Percentiles rank a stretch among this genome's conserved stretches.
phyloP scores from a whole-genome alignment of 2,113 vertebrate genomes.

The Eidolon helvum region DNA sequence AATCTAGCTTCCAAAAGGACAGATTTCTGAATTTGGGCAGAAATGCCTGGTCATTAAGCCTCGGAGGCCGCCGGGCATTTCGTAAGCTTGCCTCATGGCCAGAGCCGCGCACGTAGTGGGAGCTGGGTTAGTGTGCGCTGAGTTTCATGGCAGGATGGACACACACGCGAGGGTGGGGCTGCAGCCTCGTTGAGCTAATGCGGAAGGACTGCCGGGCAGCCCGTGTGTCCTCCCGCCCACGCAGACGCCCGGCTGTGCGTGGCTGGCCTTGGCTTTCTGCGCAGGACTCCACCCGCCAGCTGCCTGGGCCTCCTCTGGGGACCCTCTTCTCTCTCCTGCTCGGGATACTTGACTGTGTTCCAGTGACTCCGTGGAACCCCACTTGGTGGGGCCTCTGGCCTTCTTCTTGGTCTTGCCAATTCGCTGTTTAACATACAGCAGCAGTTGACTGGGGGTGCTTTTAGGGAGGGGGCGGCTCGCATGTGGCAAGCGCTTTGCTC shows the following conservation, averaged over 20 bases:
- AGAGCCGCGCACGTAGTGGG: fast-evolving
- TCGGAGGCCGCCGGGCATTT: neutral
- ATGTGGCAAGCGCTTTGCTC: neutral
- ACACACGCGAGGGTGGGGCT: neutral
- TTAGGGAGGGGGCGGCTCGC: neutral
- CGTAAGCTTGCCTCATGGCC: neutral
- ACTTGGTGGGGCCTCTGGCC: slow-evolving; percentile 45
- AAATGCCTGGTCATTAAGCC: neutral
- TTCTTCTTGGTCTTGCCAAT: slow-evolving; percentile 47
- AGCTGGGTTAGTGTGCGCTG: neutral
- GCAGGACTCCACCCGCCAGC: slow-evolving; percentile 67
- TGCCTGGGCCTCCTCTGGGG: slow-evolving; percentile 66
- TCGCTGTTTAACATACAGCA: slow-evolving; percentile 30
- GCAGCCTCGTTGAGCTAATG: slow-evolving; percentile 39
- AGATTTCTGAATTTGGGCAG: neutral
- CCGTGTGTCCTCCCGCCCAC: slow-evolving; percentile 19
- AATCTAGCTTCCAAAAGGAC: neutral
- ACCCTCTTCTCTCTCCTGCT: slow-evolving; percentile 49
- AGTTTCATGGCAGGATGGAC: neutral
- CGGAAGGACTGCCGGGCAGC: neutral
- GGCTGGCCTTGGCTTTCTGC: slow-evolving; percentile 44
- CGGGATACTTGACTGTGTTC: slow-evolving; percentile 70
- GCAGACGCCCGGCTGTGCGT: neutral
- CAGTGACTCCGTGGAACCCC: slow-evolving; percentile 72
- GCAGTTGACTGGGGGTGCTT: slow-evolving; percentile 14